These are phyloP conservation scores for Sphenodon punctatus DNA, from an alignment of 2,797 vertebrate genomes.

Conservation along the genomic window DNA sequence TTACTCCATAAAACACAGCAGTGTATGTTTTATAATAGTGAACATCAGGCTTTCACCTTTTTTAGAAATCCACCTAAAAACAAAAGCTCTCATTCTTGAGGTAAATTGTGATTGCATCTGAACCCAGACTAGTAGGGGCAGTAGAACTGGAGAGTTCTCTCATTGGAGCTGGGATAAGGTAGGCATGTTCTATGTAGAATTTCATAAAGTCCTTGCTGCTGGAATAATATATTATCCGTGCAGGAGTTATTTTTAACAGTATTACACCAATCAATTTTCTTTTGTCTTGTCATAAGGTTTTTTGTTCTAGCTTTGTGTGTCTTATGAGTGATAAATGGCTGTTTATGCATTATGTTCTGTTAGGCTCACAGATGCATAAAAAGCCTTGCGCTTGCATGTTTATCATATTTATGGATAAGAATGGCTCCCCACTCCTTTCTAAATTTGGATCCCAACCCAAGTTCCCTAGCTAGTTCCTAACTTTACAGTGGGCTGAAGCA, in stretches of 20 bases:
- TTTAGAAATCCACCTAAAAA: too few species aligned
- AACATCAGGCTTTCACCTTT: neutral
- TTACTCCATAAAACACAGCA: neutral
- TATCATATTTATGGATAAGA: neutral
- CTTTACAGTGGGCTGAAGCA: neutral
- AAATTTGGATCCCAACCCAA: neutral
- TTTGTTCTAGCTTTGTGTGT: neutral
- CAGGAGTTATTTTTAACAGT: neutral
- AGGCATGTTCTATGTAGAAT: neutral
- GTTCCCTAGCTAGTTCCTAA: neutral
- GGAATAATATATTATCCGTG: neutral
- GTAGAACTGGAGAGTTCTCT: neutral
- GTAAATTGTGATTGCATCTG: neutral
- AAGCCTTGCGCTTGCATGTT: neutral
- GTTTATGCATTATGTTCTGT: neutral
- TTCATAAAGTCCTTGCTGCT: neutral
- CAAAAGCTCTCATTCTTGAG: conserved; percentile 20
- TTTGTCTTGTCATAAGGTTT: neutral
- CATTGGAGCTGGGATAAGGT: neutral
- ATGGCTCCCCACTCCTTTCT: too few species aligned
- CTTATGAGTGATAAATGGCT: neutral
- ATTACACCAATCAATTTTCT: neutral
- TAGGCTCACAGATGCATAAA: rapidly evolving
- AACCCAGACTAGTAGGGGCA: neutral
- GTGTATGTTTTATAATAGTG: neutral